A percentile compares a stretch with the other conserved stretches of the same genome.
Conservation (phyloP, 2,888 invertebrate species). For the Pilophorus perplexus region DNA sequence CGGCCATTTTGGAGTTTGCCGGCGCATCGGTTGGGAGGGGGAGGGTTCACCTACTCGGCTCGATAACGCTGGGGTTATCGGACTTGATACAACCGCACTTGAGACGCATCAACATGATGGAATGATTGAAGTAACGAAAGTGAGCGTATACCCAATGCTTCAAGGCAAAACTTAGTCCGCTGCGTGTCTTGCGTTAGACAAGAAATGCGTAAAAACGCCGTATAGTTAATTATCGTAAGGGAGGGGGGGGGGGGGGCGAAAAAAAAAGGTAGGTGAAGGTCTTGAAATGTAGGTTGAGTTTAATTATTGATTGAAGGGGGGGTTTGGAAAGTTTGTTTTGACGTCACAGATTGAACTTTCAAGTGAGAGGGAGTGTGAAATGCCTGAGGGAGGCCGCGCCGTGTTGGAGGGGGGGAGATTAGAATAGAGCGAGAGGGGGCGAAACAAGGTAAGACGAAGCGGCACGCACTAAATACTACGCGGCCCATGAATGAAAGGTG, state of each 20-base stretch:
- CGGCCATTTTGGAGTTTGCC: conserved; percentile 27
- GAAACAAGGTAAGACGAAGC: conserved; percentile 14
- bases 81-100: conserved; percentile 6
- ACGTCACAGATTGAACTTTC: conserved; percentile 27
- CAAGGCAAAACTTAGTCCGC: too few relatives aligned
- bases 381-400: not conserved
- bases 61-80: conserved; percentile 18
- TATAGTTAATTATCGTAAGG: too few relatives aligned
- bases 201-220: too few relatives aligned
- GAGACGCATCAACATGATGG: not conserved
- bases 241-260: not conserved
- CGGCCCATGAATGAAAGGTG: conserved; percentile 26
- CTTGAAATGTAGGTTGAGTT: conserved; percentile 25
- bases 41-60: not conserved
- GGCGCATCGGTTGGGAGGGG: not conserved
- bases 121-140: too few relatives aligned
- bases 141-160: too few relatives aligned
- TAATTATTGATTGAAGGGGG: conserved; percentile 25
- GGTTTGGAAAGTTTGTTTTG: conserved; percentile 30
- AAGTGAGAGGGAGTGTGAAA: not conserved
- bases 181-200: too few relatives aligned
- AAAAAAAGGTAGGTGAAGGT: conserved; percentile 23
- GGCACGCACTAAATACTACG: conserved; percentile 28
- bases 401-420: not conserved
- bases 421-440: not conserved